Evolutionary conservation across 2,113 vertebrate species (phyloP).

Genomic region (Antennarius striatus): DNA sequence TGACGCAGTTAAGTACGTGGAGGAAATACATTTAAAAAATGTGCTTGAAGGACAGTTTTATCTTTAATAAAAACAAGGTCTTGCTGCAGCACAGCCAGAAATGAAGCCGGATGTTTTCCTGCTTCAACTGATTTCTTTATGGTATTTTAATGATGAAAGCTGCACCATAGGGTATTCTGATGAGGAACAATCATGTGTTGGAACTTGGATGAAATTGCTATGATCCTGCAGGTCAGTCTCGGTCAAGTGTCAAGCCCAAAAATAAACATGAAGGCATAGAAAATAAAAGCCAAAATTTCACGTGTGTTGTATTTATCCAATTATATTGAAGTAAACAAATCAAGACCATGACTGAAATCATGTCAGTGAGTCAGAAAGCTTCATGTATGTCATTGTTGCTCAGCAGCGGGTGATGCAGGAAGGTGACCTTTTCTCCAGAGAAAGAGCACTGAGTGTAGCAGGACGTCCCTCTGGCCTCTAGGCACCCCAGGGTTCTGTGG

Average conservation of each 20-base stretch:
- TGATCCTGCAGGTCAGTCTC: constrained; percentile 20
- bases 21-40: constrained; percentile 17
- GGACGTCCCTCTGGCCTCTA: constrained; percentile 52
- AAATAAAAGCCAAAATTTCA: not conserved
- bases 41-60: not conserved
- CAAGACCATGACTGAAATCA: constrained; percentile 8
- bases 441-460: constrained; percentile 33
- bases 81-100: too few species aligned
- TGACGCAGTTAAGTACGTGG: constrained; percentile 28
- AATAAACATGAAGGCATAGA: not conserved
- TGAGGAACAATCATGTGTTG: too few species aligned
- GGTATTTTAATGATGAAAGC: constrained; percentile 31
- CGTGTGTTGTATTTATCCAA: not conserved
- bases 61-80: too few species aligned
- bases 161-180: not conserved
- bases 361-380: constrained; percentile 23
- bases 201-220: too few species aligned
- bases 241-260: not conserved
- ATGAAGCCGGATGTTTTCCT: too few species aligned
- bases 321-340: constrained; percentile 1
- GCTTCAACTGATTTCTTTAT: too few species aligned
- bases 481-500: constrained; percentile 41
- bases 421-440: constrained; percentile 60
- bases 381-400: constrained; percentile 40
- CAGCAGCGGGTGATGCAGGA: constrained; percentile 42